A percentile compares a stretch with the other conserved stretches of the same genome.
Conservation (phyloP, 1,140 invertebrate species). For the Chironomus striatipennis region DNA sequence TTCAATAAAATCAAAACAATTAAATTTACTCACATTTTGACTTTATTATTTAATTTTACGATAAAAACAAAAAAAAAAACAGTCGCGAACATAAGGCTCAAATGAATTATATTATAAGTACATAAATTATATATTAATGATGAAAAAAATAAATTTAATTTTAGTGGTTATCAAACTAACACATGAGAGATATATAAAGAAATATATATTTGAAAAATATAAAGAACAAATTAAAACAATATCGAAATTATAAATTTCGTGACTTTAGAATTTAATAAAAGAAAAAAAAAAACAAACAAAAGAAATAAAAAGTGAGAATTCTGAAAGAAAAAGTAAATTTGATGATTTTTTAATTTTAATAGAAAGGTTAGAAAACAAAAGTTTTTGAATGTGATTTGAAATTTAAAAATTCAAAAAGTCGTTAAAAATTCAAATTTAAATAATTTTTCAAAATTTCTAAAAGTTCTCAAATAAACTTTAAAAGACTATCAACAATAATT, state of each 20-base stretch:
- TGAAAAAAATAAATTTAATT: neutral
- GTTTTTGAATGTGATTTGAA: too few species aligned
- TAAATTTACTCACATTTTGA: too few species aligned
- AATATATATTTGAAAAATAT: neutral
- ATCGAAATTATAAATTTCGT: constrained; percentile 9
- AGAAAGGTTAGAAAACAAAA: neutral
- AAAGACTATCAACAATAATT: too few species aligned
- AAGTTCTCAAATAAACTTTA: too few species aligned
- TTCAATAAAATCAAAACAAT: too few species aligned
- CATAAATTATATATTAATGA: constrained; percentile 5
- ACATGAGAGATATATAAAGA: neutral
- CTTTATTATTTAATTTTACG: neutral
- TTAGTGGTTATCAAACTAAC: neutral
- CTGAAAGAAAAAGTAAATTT: neutral
- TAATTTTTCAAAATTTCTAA: too few species aligned
- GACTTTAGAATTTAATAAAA: constrained; percentile 8
- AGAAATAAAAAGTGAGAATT: neutral
- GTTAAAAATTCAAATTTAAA: too few species aligned
- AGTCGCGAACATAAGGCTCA: constrained; percentile 11
- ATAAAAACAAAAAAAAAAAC: neutral
- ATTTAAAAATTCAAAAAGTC: too few species aligned
- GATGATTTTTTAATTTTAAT: neutral
- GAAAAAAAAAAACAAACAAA: neutral
- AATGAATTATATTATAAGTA: neutral
- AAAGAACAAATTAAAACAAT: neutral